Evolutionary conservation across 2,797 vertebrate species (phyloP), one percentile per base, ranked within the genome.

Genomic region (Microctenopoma steveboyesi): DNA sequence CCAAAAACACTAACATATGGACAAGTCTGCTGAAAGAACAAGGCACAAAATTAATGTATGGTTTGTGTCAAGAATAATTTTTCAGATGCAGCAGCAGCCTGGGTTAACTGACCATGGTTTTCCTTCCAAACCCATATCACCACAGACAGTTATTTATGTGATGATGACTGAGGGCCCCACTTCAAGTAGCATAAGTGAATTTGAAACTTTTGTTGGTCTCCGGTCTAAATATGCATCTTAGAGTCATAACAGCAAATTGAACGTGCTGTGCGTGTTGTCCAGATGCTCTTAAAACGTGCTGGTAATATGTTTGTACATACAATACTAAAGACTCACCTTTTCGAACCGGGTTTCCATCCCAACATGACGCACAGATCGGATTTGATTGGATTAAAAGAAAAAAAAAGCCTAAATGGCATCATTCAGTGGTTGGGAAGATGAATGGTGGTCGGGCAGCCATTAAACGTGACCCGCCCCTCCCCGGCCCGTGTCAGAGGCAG

Each of bases 351-450:
- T 76, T 53, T 75, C 54, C 28, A 60, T 56, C 47, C 42, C 56
- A 16, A 35, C 52, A 42, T 57, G 78, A 74, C 30, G 10, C 59
- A 58, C 7, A 30, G 69, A 49, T 28, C 68, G 0, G 4, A 62
- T 68, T 63, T 67, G 79, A 86, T 83, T 76, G 74, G 72, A 65
- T 57, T 22, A 83, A 77, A 82, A 79, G 46, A 33, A 35, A 35
- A 25, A 83, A 77, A 82, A 79, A 48, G 66, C 52, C 64, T 78
- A 72, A 89, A 82, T 84, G 82, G 72, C 45, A 33, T 78, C 85
- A 89, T 88, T 79, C 87, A 91, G 85, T 84, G 78, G 62, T 62
- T 8, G 55, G 65, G 79, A 74, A 83, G 86, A 87, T 78, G 63
- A 78, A 86, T 86, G 75, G 80, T 15, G 75, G 73, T 84, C 79